phyloP scores from a whole-genome alignment of 2,797 vertebrate genomes.

The Octomys mimax region DNA sequence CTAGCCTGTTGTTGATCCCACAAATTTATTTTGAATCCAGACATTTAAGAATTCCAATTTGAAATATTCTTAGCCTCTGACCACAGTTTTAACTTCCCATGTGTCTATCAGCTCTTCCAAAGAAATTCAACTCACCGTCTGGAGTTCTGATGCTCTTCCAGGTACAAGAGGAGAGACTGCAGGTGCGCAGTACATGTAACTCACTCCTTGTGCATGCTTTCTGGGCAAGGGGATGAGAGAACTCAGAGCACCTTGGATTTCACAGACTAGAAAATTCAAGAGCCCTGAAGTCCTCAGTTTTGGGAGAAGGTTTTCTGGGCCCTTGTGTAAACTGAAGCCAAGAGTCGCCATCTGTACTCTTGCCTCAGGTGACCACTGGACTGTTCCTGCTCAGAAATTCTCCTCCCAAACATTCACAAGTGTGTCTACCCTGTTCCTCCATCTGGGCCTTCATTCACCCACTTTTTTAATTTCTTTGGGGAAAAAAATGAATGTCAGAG shows the following conservation, averaged over 20 bases:
- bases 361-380: background rate
- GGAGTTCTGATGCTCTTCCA: background rate
- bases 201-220: background rate
- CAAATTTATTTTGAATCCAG: slow-evolving; percentile 4
- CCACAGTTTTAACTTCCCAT: slow-evolving; percentile 10
- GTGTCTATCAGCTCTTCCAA: background rate
- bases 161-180: background rate
- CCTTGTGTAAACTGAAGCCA: background rate
- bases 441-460: background rate
- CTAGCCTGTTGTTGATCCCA: background rate
- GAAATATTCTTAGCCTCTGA: background rate
- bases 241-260: background rate
- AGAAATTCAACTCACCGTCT: background rate
- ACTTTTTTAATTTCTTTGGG: background rate
- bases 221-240: background rate
- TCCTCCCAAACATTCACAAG: background rate
- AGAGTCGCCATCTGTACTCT: background rate
- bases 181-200: background rate
- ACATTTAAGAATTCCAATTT: background rate
- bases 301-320: background rate
- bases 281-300: background rate
- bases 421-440: rapidly evolving
- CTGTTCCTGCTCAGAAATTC: background rate
- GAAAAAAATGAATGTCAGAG: background rate
- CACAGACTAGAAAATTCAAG: background rate